Evolutionary conservation across 1,140 invertebrate species (phyloP).

Genomic region (Elysia chlorotica): DNA sequence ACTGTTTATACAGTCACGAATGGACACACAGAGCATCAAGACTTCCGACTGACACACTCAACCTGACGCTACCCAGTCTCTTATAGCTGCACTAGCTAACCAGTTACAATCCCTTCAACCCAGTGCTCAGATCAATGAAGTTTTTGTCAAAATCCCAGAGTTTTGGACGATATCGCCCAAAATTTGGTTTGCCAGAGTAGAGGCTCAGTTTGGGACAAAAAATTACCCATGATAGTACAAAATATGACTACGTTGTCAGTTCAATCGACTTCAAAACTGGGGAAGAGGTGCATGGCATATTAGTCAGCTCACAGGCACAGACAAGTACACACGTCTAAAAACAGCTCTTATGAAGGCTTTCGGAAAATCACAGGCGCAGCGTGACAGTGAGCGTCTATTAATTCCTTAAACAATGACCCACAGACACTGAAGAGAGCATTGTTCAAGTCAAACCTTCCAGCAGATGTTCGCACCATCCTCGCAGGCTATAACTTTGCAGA

Average conservation of each 20-base stretch:
- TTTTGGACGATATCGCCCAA: neutral
- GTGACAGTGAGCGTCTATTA: neutral
- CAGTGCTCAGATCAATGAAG: too few relatives aligned
- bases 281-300: neutral
- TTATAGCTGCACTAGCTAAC: too few relatives aligned
- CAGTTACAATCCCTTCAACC: too few relatives aligned
- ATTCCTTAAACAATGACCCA: neutral
- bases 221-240: neutral
- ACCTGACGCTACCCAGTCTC: too few relatives aligned
- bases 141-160: neutral
- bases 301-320: neutral
- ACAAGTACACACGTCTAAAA: neutral
- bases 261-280: neutral
- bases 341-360: neutral
- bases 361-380: neutral
- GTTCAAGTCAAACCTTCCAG: neutral
- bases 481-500: neutral
- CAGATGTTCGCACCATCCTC: neutral
- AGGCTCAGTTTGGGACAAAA: neutral
- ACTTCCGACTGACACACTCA: too few relatives aligned
- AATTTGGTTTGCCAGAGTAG: neutral
- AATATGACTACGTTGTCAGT: slow-evolving; percentile 3
- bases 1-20: too few relatives aligned
- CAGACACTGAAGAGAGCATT: neutral
- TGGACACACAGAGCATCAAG: too few relatives aligned